Base-by-base conservation (phyloP, 1,140 invertebrate species). In the Drosophila mayri region DNA sequence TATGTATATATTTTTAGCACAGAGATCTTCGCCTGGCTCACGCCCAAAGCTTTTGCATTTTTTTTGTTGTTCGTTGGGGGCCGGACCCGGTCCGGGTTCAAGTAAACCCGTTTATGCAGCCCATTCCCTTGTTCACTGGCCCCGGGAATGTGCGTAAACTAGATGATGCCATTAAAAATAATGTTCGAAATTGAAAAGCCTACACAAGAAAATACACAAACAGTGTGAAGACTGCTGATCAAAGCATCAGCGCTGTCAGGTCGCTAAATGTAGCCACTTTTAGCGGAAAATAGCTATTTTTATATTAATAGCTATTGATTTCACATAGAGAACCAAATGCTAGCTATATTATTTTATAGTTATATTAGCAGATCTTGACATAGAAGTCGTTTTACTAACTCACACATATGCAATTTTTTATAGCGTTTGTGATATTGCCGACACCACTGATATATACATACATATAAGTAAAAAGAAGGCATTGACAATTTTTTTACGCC, bases 101-200 rank as follows among this genome's bases (percentile, higher is more conserved):
- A 72, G 66, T 40, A 72, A 73, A 73, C 70, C 54, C 70, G 70
- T 73, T 73, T 73, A 32, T 67, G 65, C 65, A 66, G 10, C 20
- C 16, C 43, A n/a, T n/a, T 12, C 9, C 30, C 12, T 25, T 11
- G 30, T 20, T 18, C n/a, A 11, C 38, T 20, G 16, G 7, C 38
- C 18, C 35, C 10, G 14, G 32, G 32, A 64, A 22, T 44, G 57
- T 72, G 74, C 73, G 72, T 66, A 54, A 67, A 60, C 72, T 76
- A 77, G 74, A 77, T 77, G 73, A 77, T 77, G 55, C 74, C 74
- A 77, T 68, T 61, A 77, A 77, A 77, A 55, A 41, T 61, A 68
- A 68, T 77, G 74, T 49, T 49, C 40, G 16, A 77, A 77, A 77
- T 73, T 72, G 67, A 72, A 73, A 72, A 71, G 14, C 37, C 46